These are phyloP conservation scores for Vipera ursinii DNA, from an alignment of 2,797 vertebrate genomes.

Conservation along the genomic window DNA sequence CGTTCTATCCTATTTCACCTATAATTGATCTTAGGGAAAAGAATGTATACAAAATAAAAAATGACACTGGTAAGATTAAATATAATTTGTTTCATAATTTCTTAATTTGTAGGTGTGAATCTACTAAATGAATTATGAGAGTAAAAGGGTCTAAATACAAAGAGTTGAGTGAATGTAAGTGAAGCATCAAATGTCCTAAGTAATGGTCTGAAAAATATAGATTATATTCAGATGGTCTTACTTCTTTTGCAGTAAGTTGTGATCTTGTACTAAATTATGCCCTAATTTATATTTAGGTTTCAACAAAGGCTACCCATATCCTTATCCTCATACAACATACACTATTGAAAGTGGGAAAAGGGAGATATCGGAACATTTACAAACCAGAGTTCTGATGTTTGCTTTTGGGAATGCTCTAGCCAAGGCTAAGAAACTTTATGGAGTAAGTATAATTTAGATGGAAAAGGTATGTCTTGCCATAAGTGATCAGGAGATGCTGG, in stretches of 20 bases:
- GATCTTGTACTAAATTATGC: neutral
- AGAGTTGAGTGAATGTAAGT: neutral
- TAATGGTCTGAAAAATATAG: neutral
- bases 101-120: neutral
- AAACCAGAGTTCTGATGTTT: constrained; percentile 92
- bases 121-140: neutral
- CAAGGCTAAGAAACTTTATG: constrained; percentile 78
- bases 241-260: neutral
- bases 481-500: neutral
- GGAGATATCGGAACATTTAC: constrained; percentile 82
- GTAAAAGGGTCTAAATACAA: neutral
- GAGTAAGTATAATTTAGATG: constrained; percentile 73
- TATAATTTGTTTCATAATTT: neutral
- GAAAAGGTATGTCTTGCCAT: neutral
- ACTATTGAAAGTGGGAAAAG: constrained; percentile 73
- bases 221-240: neutral
- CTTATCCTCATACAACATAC: constrained; percentile 86
- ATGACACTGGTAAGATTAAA: constrained; percentile 74
- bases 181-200: neutral
- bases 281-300: constrained; percentile 77
- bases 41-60: constrained; percentile 74
- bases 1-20: constrained; percentile 87
- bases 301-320: constrained; percentile 78
- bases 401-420: constrained; percentile 86
- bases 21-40: constrained; percentile 86